phyloP scores from a whole-genome alignment of 2,113 vertebrate species.

The Callospermophilus lateralis region DNA sequence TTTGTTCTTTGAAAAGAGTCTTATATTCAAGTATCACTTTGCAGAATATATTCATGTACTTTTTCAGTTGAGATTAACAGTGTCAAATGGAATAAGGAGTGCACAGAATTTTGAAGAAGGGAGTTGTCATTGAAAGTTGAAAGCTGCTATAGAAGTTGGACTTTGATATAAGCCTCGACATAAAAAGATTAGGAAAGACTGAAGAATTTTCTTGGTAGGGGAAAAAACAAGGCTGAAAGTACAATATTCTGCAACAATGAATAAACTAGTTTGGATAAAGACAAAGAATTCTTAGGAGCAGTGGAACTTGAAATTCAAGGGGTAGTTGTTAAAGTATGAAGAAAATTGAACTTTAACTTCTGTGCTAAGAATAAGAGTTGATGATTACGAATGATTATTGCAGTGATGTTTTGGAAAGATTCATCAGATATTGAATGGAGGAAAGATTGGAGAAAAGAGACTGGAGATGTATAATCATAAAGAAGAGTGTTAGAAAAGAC shows the following conservation, averaged over 20 bases:
- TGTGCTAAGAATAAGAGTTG: neutral
- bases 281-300: neutral
- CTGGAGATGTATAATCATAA: neutral
- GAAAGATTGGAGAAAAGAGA: neutral
- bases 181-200: neutral
- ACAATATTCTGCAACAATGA: neutral
- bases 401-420: neutral
- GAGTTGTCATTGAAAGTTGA: neutral
- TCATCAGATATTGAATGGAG: neutral
- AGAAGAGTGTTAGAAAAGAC: neutral
- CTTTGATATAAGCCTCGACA: neutral
- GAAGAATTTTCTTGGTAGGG: neutral
- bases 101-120: neutral
- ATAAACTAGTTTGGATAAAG: neutral
- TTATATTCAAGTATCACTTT: neutral
- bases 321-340: neutral
- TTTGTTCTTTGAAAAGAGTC: neutral
- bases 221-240: neutral
- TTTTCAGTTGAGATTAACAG: neutral
- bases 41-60: neutral
- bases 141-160: neutral
- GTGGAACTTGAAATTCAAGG: neutral
- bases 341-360: slow-evolving; percentile 19
- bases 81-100: neutral
- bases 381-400: neutral